phyloP scores from a whole-genome alignment of 2,113 vertebrate species.

The Oncorhynchus keta region DNA sequence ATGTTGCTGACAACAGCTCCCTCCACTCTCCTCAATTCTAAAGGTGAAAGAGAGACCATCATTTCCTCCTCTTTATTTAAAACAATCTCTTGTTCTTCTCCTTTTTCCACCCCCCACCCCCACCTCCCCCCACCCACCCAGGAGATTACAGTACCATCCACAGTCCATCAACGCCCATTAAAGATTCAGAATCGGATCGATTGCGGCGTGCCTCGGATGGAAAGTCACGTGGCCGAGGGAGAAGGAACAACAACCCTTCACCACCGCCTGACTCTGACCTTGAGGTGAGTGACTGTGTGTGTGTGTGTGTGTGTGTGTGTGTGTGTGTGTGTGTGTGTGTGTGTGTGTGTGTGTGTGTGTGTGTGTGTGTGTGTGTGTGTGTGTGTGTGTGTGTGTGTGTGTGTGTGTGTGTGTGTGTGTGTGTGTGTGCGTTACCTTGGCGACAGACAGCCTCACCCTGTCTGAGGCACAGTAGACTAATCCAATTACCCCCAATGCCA shows the following conservation, averaged over 20 bases:
- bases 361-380: constrained; percentile 13
- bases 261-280: constrained; percentile 98
- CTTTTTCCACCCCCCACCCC: neutral
- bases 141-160: constrained; percentile 96
- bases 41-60: constrained; percentile 20
- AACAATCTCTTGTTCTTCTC: neutral
- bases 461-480: constrained; percentile 45
- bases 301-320: constrained; percentile 2
- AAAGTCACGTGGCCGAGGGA: constrained; percentile 96
- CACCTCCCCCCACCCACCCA: constrained; percentile 58
- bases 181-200: constrained; percentile 97
- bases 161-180: constrained; percentile 97
- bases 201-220: constrained; percentile 94
- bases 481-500: no score
- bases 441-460: constrained; percentile 61
- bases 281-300: constrained; percentile 78
- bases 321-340: constrained; percentile 24
- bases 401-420: neutral
- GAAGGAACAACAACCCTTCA: constrained; percentile 98
- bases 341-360: constrained; percentile 10
- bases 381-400: constrained; percentile 26
- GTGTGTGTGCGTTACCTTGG: constrained; percentile 56
- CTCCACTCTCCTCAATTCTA: constrained; percentile 31
- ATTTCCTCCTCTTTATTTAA: constrained; percentile 37
- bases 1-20: neutral